Percentiles rank a stretch among this genome's conserved stretches.
These are phyloP conservation scores for Coenonympha arcania DNA, from an alignment of 2,888 invertebrate species.

Conservation along the genomic window DNA sequence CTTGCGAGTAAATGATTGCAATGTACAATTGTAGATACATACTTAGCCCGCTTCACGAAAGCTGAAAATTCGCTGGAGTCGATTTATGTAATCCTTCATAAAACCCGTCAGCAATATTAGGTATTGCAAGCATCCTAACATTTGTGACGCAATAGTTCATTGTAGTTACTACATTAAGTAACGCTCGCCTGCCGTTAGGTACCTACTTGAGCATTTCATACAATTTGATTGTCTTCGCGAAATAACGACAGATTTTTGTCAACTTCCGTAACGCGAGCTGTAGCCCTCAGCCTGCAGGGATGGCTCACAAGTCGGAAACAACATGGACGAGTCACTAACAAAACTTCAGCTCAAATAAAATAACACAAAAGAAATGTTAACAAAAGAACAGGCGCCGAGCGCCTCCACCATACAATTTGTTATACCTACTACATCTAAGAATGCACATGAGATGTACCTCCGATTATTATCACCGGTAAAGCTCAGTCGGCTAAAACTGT, in stretches of 20 bases:
- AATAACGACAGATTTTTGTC: not conserved
- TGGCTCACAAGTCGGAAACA: conserved; percentile 22
- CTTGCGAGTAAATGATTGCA: not conserved
- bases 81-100: no score
- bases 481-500: not conserved
- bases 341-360: conserved; percentile 32
- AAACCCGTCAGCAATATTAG: no score
- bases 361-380: conserved; percentile 29
- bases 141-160: no score
- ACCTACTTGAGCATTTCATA: no score
- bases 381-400: conserved; percentile 34
- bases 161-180: no score
- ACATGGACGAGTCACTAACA: conserved; percentile 44
- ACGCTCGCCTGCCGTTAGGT: no score
- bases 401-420: conserved; percentile 64
- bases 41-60: not conserved
- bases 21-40: no score
- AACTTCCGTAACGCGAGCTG: not conserved
- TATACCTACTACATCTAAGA: conserved; percentile 73
- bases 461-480: not conserved
- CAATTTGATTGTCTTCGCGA: no score
- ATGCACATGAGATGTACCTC: conserved; percentile 47
- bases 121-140: no score
- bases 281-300: conserved; percentile 16
- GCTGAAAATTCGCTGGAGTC: not conserved